Evolutionary conservation across 2,888 invertebrate genomes (phyloP), one percentile per base, ranked within the genome.

Genomic region (Drosophila fulvimacula): DNA sequence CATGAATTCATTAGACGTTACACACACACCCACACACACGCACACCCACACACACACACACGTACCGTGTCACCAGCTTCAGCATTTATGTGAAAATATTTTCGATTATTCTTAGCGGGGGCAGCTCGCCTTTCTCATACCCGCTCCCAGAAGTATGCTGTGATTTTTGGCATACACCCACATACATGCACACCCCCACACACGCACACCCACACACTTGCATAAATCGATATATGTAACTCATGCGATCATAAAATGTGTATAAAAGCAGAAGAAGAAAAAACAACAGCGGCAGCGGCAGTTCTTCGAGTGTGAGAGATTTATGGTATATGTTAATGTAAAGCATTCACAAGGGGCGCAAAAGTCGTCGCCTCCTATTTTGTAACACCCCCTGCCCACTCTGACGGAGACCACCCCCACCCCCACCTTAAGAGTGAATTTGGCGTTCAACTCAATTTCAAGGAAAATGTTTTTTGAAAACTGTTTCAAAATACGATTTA

Each of bases 11-110:
- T 78, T 76, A 69, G 61, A 67, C 36, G 32, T 24, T 48, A 67
- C 59, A 57, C 61, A 46, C 39, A 4, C 49, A 39, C 53, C 21
- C 59, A 38, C 52, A 56, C 42, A 21, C 39, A 17, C 39, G 1
- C 39, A 5, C 39, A 10, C 17, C 0, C 36, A 0, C 61, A 48
- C 53, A 21, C 36, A 24, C 46, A 17, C 39, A 55, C 41, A n/a
- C 32, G n/a, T n/a, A 42, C 57, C 30, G 30, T 36, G 44, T 44
- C 51, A 32, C 53, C 39, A 62, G 69, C 68, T 55, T 41, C 60
- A 32, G 38, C 64, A 79, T 79, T 79, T 71, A 72, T 77, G 76
- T 60, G 71, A 79, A 72, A 77, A 79, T 79, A 77, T 77, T 79
- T 77, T 75, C 79, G 79, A 75, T 77, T 77, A 79, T 75, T 78